Evolutionary conservation across 2,797 vertebrate species (phyloP), one percentile per base, ranked within the genome.

Genomic region (Vultur gryphus): DNA sequence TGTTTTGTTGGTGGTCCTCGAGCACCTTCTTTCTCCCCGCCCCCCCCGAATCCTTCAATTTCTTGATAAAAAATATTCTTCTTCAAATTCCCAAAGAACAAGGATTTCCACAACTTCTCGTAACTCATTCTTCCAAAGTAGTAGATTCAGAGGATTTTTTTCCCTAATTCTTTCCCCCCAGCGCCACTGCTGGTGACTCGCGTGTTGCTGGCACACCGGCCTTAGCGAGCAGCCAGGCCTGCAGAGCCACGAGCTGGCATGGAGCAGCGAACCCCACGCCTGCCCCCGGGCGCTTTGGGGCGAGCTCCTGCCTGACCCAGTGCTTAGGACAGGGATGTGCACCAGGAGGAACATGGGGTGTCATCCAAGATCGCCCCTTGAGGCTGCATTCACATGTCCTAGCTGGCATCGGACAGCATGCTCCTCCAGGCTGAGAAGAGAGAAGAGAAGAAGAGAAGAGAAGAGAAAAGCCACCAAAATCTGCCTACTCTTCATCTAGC

Each of bases 271-370:
- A 41, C 25, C 39, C 51, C 7, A 4, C 3, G 13, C 14, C 9
- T 5, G 20, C 31, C n/a, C 18, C 35, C 0, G 7, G 23, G 37
- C 0, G 7, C 54, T 18, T 18, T 13, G 19, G 46, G 33, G 39
- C 0, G 12, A 44, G 23, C 17, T 67, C 37, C 11, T 0, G 1
- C 61, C 52, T 37, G 44, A 25, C 23, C 46, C 15, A 33, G 55
- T 10, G 2, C 48, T 33, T 33, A 13, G 7, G 15, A n/a, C 0
- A 6, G 44, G 44, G 71, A 25, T 4, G 2, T 26, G 26, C 8
- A 15, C 39, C 10, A 5, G n/a, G 33, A 16, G 39, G 57, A 18
- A 13, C 4, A 3, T 0, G 4, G 7, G 28, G 39, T 1, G 0
- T 35, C 20, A 35, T 29, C 46, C 35, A 13, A 5, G 15, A 17